Conservation (phyloP, 2,113 vertebrate species). For the Pangasianodon hypophthalmus region DNA sequence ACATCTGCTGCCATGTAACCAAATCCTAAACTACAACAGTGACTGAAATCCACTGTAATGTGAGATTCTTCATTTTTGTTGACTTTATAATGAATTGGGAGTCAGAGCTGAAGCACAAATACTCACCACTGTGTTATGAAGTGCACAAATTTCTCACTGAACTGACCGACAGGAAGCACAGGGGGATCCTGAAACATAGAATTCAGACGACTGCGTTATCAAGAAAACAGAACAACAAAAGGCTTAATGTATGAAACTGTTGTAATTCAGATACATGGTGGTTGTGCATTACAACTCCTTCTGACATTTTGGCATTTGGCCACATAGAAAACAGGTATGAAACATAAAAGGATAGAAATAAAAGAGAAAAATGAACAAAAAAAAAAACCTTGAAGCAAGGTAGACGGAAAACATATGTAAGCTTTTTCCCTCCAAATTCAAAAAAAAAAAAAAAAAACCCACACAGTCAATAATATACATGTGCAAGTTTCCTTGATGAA, state of each 20-base stretch:
- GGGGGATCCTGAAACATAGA: conserved; percentile 86
- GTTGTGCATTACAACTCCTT: not conserved
- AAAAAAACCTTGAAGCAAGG: not conserved
- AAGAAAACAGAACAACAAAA: not conserved
- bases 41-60: not conserved
- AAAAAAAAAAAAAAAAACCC: not conserved
- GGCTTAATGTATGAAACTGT: not conserved
- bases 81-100: not conserved
- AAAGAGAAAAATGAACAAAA: not conserved
- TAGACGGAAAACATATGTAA: not conserved
- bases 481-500: conserved; percentile 51
- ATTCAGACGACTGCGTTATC: not conserved
- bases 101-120: conserved; percentile 21
- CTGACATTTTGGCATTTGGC: not conserved
- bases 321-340: not conserved
- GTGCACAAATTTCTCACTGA: conserved; percentile 96
- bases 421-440: too few species aligned
- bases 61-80: not conserved
- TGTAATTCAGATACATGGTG: not conserved
- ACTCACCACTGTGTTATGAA: conserved; percentile 99
- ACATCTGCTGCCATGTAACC: not conserved
- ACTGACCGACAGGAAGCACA: conserved; percentile 90
- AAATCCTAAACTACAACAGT: not conserved
- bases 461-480: conserved; percentile 11
- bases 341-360: not conserved